These are phyloP conservation scores for Pycnomerus fuliginosus DNA, from an alignment of 2,888 invertebrate genomes.

Conservation along the genomic window DNA sequence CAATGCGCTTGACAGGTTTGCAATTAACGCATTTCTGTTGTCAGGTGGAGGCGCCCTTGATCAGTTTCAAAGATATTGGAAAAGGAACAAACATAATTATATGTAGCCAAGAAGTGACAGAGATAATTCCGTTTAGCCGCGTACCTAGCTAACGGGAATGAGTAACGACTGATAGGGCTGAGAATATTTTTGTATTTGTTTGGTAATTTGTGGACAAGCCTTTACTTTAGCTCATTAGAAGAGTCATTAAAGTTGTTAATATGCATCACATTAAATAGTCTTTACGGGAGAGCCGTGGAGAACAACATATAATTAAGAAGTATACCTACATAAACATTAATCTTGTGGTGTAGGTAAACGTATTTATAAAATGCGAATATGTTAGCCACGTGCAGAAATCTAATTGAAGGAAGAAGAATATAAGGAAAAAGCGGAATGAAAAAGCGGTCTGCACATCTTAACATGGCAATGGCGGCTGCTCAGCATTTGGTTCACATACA, in stretches of 20 bases:
- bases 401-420: conserved; percentile 40
- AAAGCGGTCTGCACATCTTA: conserved; percentile 32
- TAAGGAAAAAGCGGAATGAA: conserved; percentile 28
- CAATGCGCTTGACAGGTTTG: conserved; percentile 40
- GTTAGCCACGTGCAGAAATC: conserved; percentile 36
- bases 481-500: conserved; percentile 33
- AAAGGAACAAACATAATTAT: conserved; percentile 22
- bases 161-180: conserved; percentile 10
- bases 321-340: conserved; percentile 41
- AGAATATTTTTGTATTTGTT: conserved; percentile 5
- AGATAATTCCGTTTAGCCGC: too few relatives aligned
- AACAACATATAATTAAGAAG: conserved; percentile 40
- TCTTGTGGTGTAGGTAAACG: conserved; percentile 29
- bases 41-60: conserved; percentile 36
- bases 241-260: conserved; percentile 28
- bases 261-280: conserved; percentile 30
- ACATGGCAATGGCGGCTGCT: conserved; percentile 35
- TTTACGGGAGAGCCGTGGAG: conserved; percentile 26
- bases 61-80: conserved; percentile 28
- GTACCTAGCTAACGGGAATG: too few relatives aligned
- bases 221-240: conserved; percentile 10
- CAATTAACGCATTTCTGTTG: conserved; percentile 40
- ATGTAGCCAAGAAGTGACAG: too few relatives aligned
- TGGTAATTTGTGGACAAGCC: neutral
- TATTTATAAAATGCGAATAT: conserved; percentile 28